phyloP scores from a whole-genome alignment of 2,888 invertebrate species.

The Brachynemurus nebulosus region DNA sequence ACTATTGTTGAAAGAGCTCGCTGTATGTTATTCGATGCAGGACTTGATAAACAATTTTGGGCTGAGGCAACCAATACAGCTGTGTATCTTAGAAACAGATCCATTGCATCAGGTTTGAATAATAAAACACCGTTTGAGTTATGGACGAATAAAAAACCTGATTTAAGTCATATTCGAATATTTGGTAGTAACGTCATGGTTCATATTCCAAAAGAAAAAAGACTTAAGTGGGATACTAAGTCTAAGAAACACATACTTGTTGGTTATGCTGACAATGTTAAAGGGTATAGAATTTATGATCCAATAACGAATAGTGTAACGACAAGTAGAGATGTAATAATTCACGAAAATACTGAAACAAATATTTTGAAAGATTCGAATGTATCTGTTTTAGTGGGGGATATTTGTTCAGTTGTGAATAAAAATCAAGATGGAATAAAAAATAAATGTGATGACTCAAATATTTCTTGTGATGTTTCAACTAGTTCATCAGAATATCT shows the following conservation, averaged over 20 bases:
- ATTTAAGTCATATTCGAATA: slow-evolving; percentile 22
- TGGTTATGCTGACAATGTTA: slow-evolving; percentile 20
- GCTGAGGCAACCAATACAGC: slow-evolving; percentile 19
- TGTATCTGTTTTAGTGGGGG: not conserved
- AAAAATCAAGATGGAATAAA: not conserved
- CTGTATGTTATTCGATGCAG: slow-evolving; percentile 18
- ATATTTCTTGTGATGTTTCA: not conserved
- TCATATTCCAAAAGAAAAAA: slow-evolving; percentile 22
- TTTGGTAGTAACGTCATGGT: slow-evolving; percentile 25
- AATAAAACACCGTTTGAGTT: slow-evolving; percentile 22
- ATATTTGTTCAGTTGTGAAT: not conserved
- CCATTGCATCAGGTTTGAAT: slow-evolving; percentile 11
- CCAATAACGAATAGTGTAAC: slow-evolving; percentile 13
- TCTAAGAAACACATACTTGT: slow-evolving; percentile 18
- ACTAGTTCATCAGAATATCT: not conserved
- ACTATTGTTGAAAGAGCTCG: slow-evolving; percentile 21
- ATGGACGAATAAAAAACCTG: slow-evolving; percentile 23
- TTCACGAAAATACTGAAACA: not conserved
- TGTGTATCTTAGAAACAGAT: slow-evolving; percentile 19
- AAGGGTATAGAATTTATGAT: slow-evolving; percentile 20
- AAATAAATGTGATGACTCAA: not conserved
- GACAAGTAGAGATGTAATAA: slow-evolving; percentile 16
- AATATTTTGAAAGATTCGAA: not conserved
- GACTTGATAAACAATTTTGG: slow-evolving; percentile 19
- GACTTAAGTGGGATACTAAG: slow-evolving; percentile 23